These are phyloP conservation scores for Hydropotes inermis DNA, from an alignment of 2,113 vertebrate genomes.

Conservation along the genomic window DNA sequence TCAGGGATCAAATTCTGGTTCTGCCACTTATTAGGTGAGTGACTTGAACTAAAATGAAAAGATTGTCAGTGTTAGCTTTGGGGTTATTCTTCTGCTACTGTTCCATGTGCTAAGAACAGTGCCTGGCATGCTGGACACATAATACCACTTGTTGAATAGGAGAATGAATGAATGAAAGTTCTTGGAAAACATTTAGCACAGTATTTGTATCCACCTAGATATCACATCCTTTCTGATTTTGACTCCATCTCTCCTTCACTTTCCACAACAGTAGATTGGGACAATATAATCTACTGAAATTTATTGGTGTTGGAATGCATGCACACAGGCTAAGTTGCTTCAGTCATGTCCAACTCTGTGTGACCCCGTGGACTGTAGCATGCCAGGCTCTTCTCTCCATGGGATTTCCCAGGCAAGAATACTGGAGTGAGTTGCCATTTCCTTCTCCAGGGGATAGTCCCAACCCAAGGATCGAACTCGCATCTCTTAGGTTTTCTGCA, in stretches of 20 bases:
- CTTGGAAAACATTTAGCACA: not conserved
- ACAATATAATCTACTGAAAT: not conserved
- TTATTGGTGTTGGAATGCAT: not conserved
- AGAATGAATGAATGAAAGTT: not conserved
- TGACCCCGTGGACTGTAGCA: not conserved
- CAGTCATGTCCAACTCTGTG: not conserved
- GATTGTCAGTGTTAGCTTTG: not conserved
- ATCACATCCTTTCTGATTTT: not conserved
- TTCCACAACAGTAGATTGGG: not conserved
- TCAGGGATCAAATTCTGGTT: not conserved
- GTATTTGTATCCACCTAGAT: not conserved
- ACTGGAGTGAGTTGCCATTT: not conserved
- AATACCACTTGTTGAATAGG: not conserved
- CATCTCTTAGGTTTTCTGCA: not conserved
- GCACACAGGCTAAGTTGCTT: not conserved
- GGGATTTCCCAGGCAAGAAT: not conserved
- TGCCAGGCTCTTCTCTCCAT: not conserved
- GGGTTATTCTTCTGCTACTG: not conserved
- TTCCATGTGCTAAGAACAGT: not conserved
- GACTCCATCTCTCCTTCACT: not conserved
- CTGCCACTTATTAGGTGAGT: not conserved
- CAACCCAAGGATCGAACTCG: rapidly evolving
- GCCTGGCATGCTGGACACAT: rapidly evolving
- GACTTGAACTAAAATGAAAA: not conserved
- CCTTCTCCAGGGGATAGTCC: not conserved